Conservation (phyloP, 1,140 invertebrate genomes). For the Halyomorpha halys region DNA sequence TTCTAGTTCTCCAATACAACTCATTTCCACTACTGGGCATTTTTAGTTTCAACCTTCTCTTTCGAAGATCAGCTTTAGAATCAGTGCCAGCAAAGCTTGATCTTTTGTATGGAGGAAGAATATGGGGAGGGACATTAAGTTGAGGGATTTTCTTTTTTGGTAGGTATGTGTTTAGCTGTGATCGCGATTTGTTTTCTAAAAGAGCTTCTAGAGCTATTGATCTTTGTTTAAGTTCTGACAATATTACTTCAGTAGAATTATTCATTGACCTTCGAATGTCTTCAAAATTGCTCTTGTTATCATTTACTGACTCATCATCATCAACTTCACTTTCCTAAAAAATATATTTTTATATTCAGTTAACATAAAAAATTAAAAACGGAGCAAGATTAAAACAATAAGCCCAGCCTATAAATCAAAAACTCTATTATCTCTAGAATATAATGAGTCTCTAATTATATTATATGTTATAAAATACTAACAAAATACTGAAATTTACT, state of each 20-base stretch:
- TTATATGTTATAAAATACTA: too few relatives aligned
- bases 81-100: conserved; percentile 3
- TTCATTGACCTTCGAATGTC: background rate
- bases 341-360: too few relatives aligned
- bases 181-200: background rate
- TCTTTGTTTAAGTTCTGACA: background rate
- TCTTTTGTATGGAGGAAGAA: background rate
- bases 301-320: too few relatives aligned
- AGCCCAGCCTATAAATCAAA: too few relatives aligned
- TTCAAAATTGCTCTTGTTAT: background rate
- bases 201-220: conserved; percentile 1
- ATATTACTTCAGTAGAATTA: background rate
- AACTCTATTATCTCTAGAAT: too few relatives aligned
- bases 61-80: background rate
- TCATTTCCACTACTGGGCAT: too few relatives aligned
- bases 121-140: background rate
- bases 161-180: background rate
- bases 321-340: too few relatives aligned
- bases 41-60: background rate
- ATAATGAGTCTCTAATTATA: too few relatives aligned
- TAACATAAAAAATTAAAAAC: too few relatives aligned
- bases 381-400: too few relatives aligned
- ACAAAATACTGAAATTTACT: too few relatives aligned
- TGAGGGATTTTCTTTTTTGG: background rate
- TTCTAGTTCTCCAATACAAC: too few relatives aligned